Conservation (phyloP, 2,888 invertebrate genomes). For the Sarcophaga subvicina region DNA sequence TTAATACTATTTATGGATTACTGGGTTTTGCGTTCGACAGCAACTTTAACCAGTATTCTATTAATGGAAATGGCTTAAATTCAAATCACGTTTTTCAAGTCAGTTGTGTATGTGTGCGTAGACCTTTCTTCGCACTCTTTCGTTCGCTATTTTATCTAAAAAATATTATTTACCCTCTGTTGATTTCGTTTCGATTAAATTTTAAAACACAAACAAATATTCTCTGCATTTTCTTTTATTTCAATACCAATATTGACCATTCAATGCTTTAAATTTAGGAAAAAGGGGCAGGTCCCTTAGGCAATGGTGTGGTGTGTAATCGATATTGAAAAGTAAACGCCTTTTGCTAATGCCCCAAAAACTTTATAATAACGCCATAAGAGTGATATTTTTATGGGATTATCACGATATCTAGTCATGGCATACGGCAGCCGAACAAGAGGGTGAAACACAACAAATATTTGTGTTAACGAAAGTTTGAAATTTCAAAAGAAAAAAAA, state of each 20-base stretch:
- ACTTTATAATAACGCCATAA: neutral
- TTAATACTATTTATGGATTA: slow-evolving; percentile 39
- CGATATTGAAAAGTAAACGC: neutral
- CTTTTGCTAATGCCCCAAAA: neutral
- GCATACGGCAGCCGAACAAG: neutral
- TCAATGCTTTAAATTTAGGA: neutral
- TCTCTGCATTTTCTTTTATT: neutral
- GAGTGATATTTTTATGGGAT: slow-evolving; percentile 1
- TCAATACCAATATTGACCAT: neutral
- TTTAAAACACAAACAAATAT: slow-evolving; percentile 6
- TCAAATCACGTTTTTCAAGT: slow-evolving; percentile 42
- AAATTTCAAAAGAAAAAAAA: too few species aligned
- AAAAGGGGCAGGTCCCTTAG: neutral
- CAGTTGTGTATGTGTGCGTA: neutral
- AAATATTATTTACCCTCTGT: neutral
- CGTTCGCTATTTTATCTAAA: neutral
- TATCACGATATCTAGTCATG: slow-evolving; percentile 1
- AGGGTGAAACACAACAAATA: too few species aligned
- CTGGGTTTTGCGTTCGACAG: slow-evolving; percentile 6
- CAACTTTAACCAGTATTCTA: neutral
- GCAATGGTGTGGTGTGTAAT: neutral
- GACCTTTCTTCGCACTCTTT: neutral
- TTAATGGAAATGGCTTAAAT: neutral
- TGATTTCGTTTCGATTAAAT: slow-evolving; percentile 14
- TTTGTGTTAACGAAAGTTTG: too few species aligned